A percentile compares a stretch with the other conserved stretches of the same genome.
Evolutionary conservation across 2,888 invertebrate genomes (phyloP).

Genomic region (Plebejus melissa): DNA sequence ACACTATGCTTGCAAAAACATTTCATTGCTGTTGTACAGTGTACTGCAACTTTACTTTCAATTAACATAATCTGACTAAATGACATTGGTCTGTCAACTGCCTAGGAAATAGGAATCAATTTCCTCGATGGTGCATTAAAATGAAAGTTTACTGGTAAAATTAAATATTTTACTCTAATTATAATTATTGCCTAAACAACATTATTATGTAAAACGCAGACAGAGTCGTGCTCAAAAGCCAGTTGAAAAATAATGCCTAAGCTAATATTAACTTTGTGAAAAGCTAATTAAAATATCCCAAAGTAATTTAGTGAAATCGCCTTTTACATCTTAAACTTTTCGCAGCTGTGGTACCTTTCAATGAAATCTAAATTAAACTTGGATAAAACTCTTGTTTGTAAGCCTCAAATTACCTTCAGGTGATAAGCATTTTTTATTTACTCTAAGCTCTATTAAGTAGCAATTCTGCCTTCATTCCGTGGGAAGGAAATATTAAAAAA

Average conservation of each 20-base stretch:
- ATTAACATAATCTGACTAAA: no score
- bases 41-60: no score
- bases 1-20: no score
- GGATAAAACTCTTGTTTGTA: slow-evolving; percentile 27
- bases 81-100: no score
- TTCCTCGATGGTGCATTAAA: no score
- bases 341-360: slow-evolving; percentile 26
- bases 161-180: no score
- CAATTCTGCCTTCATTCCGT: slow-evolving; percentile 14
- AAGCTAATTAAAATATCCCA: slow-evolving; percentile 26
- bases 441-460: slow-evolving; percentile 13
- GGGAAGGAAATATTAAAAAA: background rate
- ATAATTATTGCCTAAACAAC: background rate
- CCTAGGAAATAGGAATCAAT: no score
- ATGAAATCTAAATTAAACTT: slow-evolving; percentile 27
- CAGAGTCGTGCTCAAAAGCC: background rate
- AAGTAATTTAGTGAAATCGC: slow-evolving; percentile 23
- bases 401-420: slow-evolving; percentile 25
- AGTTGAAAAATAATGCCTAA: slow-evolving; percentile 11
- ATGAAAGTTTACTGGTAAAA: no score
- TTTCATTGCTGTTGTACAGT: no score
- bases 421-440: slow-evolving; percentile 28
- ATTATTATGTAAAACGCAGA: background rate
- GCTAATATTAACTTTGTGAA: slow-evolving; percentile 19
- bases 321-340: slow-evolving; percentile 24